Conservation (phyloP, 2,888 invertebrate genomes). For the Ochropacha duplaris region DNA sequence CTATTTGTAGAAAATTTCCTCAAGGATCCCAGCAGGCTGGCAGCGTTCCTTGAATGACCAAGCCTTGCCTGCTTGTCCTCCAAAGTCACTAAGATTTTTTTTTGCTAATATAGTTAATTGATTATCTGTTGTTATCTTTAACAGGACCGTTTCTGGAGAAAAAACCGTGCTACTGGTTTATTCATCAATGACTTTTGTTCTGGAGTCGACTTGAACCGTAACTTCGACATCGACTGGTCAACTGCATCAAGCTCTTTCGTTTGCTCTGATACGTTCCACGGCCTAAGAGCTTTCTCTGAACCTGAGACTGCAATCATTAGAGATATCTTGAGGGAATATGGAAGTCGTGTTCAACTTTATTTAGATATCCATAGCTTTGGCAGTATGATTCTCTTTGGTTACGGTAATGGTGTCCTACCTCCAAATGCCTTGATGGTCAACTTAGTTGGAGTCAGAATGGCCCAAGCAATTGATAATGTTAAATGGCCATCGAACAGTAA, state of each 20-base stretch:
- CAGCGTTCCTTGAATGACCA: no score
- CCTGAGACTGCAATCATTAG: slow-evolving; percentile 83
- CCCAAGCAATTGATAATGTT: slow-evolving; percentile 61
- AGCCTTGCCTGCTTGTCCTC: no score
- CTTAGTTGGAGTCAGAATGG: slow-evolving; percentile 54
- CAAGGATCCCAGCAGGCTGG: no score
- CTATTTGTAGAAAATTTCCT: no score
- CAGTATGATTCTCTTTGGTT: slow-evolving; percentile 73
- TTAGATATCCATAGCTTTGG: slow-evolving; percentile 89
- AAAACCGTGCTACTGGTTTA: slow-evolving; percentile 76
- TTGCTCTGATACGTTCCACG: slow-evolving; percentile 85
- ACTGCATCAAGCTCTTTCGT: slow-evolving; percentile 63
- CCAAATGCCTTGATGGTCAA: slow-evolving; percentile 64
- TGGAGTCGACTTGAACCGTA: slow-evolving; percentile 89
- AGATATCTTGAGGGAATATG: slow-evolving; percentile 76
- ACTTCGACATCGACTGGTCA: slow-evolving; percentile 87
- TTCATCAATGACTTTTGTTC: slow-evolving; percentile 62
- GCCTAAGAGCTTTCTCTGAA: slow-evolving; percentile 84
- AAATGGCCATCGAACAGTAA: slow-evolving; percentile 56
- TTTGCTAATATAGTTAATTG: no score
- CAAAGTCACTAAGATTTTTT: no score
- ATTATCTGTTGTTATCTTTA: neutral
- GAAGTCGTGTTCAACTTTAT: slow-evolving; percentile 82
- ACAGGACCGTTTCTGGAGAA: slow-evolving; percentile 85
- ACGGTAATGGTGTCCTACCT: slow-evolving; percentile 60